Conservation (phyloP, 2,888 invertebrate species). For the Pemphredon lugubris region DNA sequence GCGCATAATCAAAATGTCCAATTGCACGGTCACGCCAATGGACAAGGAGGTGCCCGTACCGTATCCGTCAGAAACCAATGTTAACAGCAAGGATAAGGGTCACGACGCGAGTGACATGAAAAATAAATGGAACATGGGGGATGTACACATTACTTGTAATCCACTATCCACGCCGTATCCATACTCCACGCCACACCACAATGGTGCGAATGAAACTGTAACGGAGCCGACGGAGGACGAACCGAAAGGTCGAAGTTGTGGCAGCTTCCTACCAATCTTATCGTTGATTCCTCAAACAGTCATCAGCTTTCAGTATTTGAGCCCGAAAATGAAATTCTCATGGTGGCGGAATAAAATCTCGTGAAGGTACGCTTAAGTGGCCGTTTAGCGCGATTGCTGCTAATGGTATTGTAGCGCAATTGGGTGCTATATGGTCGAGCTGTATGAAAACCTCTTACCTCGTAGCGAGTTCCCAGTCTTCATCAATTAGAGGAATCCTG, state of each 20-base stretch:
- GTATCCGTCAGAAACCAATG: conserved; percentile 11
- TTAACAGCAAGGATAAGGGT: conserved; percentile 2
- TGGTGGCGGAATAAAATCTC: conserved; percentile 87
- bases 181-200: conserved; percentile 73
- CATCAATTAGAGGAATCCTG: conserved; percentile 60
- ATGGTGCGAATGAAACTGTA: conserved; percentile 43
- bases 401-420: conserved; percentile 41
- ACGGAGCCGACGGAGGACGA: conserved; percentile 67
- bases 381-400: conserved; percentile 40
- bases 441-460: conserved; percentile 66
- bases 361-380: conserved; percentile 82
- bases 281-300: conserved; percentile 77
- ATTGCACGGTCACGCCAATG: conserved; percentile 44
- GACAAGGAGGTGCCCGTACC: conserved; percentile 33
- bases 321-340: conserved; percentile 83
- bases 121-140: conserved; percentile 66
- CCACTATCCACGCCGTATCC: conserved; percentile 75
- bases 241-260: conserved; percentile 72
- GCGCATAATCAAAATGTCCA: conserved; percentile 62
- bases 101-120: conserved; percentile 41
- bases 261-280: conserved; percentile 77
- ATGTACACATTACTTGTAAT: conserved; percentile 74
- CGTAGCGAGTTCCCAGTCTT: conserved; percentile 63
- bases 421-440: conserved; percentile 39
- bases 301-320: conserved; percentile 78